A percentile compares a stretch with the other conserved stretches of the same genome.
These are phyloP conservation scores for Bactericera cockerelli DNA, from an alignment of 1,140 invertebrate genomes.

Conservation along the genomic window DNA sequence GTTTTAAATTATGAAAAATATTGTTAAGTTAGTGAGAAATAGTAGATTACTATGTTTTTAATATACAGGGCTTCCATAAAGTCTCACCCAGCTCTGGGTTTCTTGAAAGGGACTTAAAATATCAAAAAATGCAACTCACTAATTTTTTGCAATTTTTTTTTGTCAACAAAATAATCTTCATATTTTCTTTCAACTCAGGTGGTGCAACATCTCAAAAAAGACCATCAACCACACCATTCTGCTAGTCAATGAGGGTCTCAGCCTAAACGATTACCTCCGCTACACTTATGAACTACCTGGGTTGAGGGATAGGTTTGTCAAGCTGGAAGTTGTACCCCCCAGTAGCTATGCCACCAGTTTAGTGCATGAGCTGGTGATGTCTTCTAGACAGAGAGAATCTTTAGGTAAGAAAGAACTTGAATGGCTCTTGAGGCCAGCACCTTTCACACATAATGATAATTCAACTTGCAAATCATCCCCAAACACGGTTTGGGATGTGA, in stretches of 20 bases:
- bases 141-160: too few relatives aligned
- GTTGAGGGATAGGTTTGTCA: slow-evolving; percentile 40
- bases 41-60: too few relatives aligned
- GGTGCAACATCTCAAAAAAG: slow-evolving; percentile 63
- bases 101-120: too few relatives aligned
- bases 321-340: slow-evolving; percentile 58
- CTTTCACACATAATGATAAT: too few relatives aligned
- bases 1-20: too few relatives aligned
- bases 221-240: slow-evolving; percentile 51
- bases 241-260: slow-evolving; percentile 60
- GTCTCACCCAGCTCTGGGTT: too few relatives aligned
- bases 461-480: too few relatives aligned
- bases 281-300: slow-evolving; percentile 43
- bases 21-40: too few relatives aligned
- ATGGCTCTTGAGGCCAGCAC: background rate
- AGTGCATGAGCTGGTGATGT: slow-evolving; percentile 55
- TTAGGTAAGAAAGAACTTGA: slow-evolving; percentile 34
- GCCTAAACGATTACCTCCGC: slow-evolving; percentile 50
- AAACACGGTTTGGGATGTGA: too few relatives aligned
- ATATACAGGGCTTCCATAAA: too few relatives aligned
- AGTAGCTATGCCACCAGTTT: slow-evolving; percentile 48
- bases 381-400: slow-evolving; percentile 44
- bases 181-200: slow-evolving; percentile 34
- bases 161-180: too few relatives aligned
- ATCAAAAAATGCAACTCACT: too few relatives aligned